Percentiles rank a stretch among this genome's conserved stretches.
These are phyloP conservation scores for Hydrotaea cyrtoneurina DNA, from an alignment of 2,888 invertebrate genomes.

Conservation along the genomic window DNA sequence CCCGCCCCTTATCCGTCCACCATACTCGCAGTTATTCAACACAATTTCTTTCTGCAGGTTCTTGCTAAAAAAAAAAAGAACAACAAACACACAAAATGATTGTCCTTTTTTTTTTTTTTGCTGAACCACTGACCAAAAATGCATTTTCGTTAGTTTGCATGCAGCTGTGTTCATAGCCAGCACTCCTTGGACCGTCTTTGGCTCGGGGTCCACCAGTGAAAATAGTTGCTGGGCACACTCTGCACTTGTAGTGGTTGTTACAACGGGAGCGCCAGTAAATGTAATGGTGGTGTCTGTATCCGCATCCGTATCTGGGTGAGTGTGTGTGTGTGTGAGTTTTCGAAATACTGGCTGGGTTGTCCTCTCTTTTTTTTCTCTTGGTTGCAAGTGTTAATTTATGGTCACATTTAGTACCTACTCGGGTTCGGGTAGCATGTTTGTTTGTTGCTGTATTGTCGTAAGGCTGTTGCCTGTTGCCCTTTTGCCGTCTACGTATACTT, in stretches of 20 bases:
- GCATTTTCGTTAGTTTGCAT: conserved; percentile 79
- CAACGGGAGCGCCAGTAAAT: not conserved
- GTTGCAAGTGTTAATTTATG: conserved; percentile 75
- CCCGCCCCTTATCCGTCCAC: not conserved
- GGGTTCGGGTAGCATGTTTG: conserved; percentile 25
- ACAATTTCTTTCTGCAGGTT: conserved; percentile 21
- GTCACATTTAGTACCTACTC: conserved; percentile 72
- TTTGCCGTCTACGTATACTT: not conserved
- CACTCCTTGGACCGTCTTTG: not conserved
- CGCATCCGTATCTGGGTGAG: not conserved
- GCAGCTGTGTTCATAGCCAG: conserved; percentile 74
- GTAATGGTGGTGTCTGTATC: not conserved
- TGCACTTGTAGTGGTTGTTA: conserved; percentile 19
- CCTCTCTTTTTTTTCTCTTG: conserved; percentile 33
- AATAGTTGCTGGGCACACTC: not conserved
- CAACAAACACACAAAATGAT: conserved; percentile 34
- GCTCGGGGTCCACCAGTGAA: not conserved
- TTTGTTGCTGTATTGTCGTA: not conserved
- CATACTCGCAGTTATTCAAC: conserved; percentile 32
- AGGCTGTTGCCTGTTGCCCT: not conserved
- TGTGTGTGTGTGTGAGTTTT: conserved; percentile 1
- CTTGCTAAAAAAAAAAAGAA: not conserved
- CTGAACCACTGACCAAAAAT: conserved; percentile 72
- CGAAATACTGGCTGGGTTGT: conserved; percentile 7
- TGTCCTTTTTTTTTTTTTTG: conserved; percentile 44